Base-by-base conservation (phyloP, 2,888 invertebrate genomes). In the Melinaea marsaeus region DNA sequence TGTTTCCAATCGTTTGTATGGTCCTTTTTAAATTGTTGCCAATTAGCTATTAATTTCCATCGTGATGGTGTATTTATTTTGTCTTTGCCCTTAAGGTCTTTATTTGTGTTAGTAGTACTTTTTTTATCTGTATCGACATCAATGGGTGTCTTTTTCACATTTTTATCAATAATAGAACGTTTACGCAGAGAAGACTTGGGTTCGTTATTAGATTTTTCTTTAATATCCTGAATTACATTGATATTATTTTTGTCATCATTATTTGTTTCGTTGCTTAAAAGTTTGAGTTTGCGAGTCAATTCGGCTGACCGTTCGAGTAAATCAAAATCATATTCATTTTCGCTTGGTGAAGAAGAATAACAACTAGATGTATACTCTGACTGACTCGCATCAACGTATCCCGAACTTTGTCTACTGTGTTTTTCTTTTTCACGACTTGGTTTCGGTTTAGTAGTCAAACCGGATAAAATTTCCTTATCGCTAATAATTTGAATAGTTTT, bases 21-120 rank as follows among this genome's bases (percentile, higher is more conserved):
- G 51, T 92, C 93, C 37, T 75, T 69, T 71, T 92, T 93, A 74
- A 94, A 94, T 60, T 86, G 83, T 62, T 85, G 88, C 92, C 93
- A 95, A 78, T 92, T 77, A 69, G 86, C 66, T 75, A 86, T 59
- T 75, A 92, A 75, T 67, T 92, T 83, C 72, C 89, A 88, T 67
- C 79, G 83, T 1, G 92, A 91, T 74, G 75, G 78, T 33, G 69
- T 62, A 11, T 46, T 72, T 57, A 69, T 65, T 76, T 67, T 67
- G 5, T 33, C 33, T 60, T 66, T 66, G 11, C 42, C 9, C 9
- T 42, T 42, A 42, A 11, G 9, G 9, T 37, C 7, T 37, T 2
- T 37, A 6, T 37, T 37, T 6, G 7, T 37, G 7, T 42, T 11
- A 7, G 3, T 42, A 42, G 9, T 42, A 42, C 1, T 55, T 72